Conservation (phyloP, 1,140 invertebrate genomes). For the Dendrolimus kikuchii region DNA sequence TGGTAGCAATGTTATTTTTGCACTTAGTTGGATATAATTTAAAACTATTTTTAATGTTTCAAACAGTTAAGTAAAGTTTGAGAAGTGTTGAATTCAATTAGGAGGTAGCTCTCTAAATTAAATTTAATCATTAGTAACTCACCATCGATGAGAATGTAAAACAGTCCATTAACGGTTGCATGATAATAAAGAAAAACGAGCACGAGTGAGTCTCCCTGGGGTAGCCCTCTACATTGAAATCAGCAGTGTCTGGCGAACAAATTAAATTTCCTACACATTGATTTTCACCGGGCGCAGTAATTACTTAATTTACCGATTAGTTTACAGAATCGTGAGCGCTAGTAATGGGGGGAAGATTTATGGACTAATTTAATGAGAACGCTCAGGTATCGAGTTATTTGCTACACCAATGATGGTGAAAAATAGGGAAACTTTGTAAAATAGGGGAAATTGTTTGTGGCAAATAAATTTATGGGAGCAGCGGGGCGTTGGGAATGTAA, state of each 20-base stretch:
- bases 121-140: not conserved
- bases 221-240: slow-evolving; percentile 32
- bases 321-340: slow-evolving; percentile 34
- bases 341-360: slow-evolving; percentile 36
- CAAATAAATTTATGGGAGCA: not conserved
- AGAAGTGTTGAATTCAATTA: not conserved
- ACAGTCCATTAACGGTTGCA: slow-evolving; percentile 4
- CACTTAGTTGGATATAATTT: too few relatives aligned
- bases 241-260: slow-evolving; percentile 32
- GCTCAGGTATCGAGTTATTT: slow-evolving; percentile 19
- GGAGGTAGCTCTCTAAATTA: not conserved
- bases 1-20: too few relatives aligned
- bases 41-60: too few relatives aligned
- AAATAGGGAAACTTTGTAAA: slow-evolving; percentile 5
- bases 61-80: too few relatives aligned
- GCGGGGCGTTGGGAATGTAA: too few relatives aligned
- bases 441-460: slow-evolving; percentile 1
- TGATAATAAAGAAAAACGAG: slow-evolving; percentile 18
- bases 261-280: slow-evolving; percentile 57
- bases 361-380: slow-evolving; percentile 30
- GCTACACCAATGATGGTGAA: slow-evolving; percentile 15
- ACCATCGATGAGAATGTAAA: not conserved
- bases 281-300: slow-evolving; percentile 45
- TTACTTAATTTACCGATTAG: slow-evolving; percentile 56
- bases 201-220: slow-evolving; percentile 4